Evolutionary conservation across 2,113 vertebrate genomes (phyloP).

Genomic region (Dipodomys ordii): DNA sequence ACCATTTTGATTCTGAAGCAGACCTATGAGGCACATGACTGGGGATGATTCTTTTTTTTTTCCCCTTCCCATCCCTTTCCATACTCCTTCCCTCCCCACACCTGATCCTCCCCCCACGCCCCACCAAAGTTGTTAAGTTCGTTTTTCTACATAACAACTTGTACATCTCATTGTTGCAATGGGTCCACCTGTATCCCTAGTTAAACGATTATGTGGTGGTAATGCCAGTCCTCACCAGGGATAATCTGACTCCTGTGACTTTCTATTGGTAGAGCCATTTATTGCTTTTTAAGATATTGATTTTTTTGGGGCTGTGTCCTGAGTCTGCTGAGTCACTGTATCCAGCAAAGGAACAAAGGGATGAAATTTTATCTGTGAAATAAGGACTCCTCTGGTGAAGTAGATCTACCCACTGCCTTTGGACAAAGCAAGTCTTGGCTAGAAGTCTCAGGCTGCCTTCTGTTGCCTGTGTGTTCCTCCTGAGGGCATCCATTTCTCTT

Average conservation of each 20-base stretch:
- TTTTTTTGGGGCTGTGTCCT: background rate
- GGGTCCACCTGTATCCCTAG: too few species aligned
- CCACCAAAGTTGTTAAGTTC: too few species aligned
- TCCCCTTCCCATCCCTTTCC: too few species aligned
- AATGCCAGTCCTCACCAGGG: background rate
- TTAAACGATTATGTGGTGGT: too few species aligned
- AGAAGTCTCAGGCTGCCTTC: background rate
- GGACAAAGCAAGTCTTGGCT: background rate
- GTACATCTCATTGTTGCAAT: too few species aligned
- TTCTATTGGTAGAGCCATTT: background rate
- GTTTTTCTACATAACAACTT: too few species aligned
- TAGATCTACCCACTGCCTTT: background rate
- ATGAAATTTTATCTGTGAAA: slow-evolving; percentile 15
- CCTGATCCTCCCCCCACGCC: too few species aligned
- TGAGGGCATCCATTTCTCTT: background rate
- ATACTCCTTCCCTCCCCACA: too few species aligned
- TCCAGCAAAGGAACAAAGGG: background rate
- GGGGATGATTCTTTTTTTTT: too few species aligned
- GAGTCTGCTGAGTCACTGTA: background rate
- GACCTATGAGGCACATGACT: background rate
- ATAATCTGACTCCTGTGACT: background rate
- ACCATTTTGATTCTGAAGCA: background rate
- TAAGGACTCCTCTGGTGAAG: background rate
- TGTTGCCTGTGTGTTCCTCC: background rate
- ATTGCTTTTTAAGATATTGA: background rate